Evolutionary conservation across 1,140 invertebrate species (phyloP).

Genomic region (Cepaea nemoralis): DNA sequence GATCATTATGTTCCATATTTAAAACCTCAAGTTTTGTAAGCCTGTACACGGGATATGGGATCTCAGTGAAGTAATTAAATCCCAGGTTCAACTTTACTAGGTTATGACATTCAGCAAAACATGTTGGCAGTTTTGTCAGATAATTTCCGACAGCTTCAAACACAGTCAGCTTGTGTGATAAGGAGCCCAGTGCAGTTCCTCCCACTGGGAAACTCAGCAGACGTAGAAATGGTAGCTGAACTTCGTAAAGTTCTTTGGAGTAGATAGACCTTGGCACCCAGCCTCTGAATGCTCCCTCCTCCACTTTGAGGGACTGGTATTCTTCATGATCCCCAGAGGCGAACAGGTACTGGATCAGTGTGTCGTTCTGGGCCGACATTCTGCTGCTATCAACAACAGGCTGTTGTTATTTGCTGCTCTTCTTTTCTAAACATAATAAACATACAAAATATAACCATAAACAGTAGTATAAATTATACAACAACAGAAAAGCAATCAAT

Average conservation of each 20-base stretch:
- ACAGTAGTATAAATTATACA: not conserved
- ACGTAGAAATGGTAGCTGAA: constrained; percentile 61
- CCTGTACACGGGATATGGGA: constrained; percentile 58
- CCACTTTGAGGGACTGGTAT: constrained; percentile 51
- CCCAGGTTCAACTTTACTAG: constrained; percentile 58
- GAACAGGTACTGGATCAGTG: constrained; percentile 53
- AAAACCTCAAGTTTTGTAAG: constrained; percentile 54
- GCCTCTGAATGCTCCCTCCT: constrained; percentile 65
- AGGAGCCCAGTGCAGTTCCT: constrained; percentile 57
- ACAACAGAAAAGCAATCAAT: not conserved
- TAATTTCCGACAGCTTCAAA: constrained; percentile 66
- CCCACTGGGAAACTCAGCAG: constrained; percentile 66
- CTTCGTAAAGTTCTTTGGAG: constrained; percentile 53
- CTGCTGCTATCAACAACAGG: constrained; percentile 1
- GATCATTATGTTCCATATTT: constrained; percentile 61
- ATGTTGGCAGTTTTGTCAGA: constrained; percentile 55
- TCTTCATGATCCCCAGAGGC: constrained; percentile 44
- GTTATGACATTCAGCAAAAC: constrained; percentile 59
- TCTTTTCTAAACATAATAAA: constrained; percentile 8
- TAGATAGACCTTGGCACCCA: constrained; percentile 64
- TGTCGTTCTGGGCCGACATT: constrained; percentile 52
- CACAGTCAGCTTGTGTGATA: constrained; percentile 52
- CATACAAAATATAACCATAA: not conserved
- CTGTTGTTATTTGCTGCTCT: too few species aligned
- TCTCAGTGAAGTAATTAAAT: constrained; percentile 60